These are phyloP conservation scores for Allobates femoralis DNA, from an alignment of 2,797 vertebrate species.

Conservation along the genomic window DNA sequence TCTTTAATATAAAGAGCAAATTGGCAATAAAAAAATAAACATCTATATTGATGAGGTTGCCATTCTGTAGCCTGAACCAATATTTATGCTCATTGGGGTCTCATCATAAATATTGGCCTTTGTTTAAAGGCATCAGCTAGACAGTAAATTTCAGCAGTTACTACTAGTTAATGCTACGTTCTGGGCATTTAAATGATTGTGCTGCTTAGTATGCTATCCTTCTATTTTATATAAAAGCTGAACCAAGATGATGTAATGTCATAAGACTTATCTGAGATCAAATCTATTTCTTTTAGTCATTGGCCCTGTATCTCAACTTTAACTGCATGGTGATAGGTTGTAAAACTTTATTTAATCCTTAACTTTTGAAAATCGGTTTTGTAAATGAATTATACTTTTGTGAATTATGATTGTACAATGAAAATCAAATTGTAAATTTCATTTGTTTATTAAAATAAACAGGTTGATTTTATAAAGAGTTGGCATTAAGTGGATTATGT, in stretches of 20 bases:
- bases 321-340: not conserved
- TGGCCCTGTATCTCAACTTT: not conserved
- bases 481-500: conserved; percentile 39
- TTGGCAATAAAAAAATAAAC: not conserved
- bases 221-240: not conserved
- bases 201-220: conserved; percentile 12
- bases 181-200: conserved; percentile 33
- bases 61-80: not conserved
- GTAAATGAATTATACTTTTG: conserved; percentile 30
- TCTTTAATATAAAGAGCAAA: not conserved
- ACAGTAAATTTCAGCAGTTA: not conserved
- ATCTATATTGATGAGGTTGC: not conserved
- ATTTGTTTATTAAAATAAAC: conserved; percentile 50
- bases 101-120: not conserved
- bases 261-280: not conserved
- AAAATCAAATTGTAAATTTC: conserved; percentile 32
- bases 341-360: conserved; percentile 3
- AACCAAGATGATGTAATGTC: not conserved
- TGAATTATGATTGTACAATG: conserved; percentile 33
- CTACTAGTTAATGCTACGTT: conserved; percentile 1
- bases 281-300: not conserved
- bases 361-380: conserved; percentile 22
- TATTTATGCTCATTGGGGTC: not conserved
- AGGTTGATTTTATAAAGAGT: conserved; percentile 44
- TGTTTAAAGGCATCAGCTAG: not conserved